Evolutionary conservation across 2,888 invertebrate genomes (phyloP).

Genomic region (Eledone cirrhosa): DNA sequence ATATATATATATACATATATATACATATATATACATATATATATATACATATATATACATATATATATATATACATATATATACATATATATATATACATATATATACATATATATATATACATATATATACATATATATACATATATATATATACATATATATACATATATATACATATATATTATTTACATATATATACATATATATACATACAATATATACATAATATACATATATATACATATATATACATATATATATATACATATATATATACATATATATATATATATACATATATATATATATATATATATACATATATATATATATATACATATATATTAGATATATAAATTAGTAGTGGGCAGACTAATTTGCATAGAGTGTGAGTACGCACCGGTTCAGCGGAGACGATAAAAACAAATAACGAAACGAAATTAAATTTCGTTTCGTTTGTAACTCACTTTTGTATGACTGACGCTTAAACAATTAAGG

Average conservation of each 20-base stretch:
- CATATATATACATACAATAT: too few relatives aligned
- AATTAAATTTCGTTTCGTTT: too few relatives aligned
- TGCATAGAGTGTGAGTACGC: too few relatives aligned
- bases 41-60: neutral
- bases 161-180: neutral
- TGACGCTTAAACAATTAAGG: too few relatives aligned
- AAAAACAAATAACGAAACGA: too few relatives aligned
- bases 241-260: neutral
- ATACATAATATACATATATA: too few relatives aligned
- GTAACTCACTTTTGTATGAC: too few relatives aligned
- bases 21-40: neutral
- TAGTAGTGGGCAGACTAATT: too few relatives aligned
- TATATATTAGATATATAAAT: neutral
- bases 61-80: neutral
- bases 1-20: too few relatives aligned
- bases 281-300: neutral
- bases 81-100: neutral
- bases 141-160: conserved; percentile 10
- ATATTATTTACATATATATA: neutral
- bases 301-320: neutral
- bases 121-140: neutral
- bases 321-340: neutral
- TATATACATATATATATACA: neutral
- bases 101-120: neutral
- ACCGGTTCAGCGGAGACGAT: too few relatives aligned